Evolutionary conservation across 1,140 invertebrate genomes (phyloP).

Genomic region (Philotrypesis tridentata): DNA sequence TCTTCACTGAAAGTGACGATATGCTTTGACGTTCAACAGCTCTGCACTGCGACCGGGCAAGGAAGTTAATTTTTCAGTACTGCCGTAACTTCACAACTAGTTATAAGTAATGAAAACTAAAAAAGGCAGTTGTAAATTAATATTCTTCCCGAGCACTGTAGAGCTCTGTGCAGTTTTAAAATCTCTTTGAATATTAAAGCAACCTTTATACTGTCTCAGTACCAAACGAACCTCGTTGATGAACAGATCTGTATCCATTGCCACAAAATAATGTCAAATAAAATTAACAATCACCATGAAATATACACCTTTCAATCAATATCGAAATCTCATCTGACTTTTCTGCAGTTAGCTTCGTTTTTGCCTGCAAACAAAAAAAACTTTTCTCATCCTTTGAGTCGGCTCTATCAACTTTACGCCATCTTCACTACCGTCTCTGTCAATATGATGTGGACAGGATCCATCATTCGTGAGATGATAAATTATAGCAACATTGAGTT

Average conservation of each 20-base stretch:
- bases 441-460: neutral
- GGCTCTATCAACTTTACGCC: neutral
- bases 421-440: neutral
- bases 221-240: too few relatives aligned
- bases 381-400: neutral
- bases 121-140: too few relatives aligned
- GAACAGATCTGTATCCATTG: neutral
- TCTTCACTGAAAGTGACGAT: too few relatives aligned
- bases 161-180: neutral
- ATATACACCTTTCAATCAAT: neutral
- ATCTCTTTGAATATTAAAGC: too few relatives aligned
- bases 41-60: too few relatives aligned
- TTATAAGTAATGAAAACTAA: too few relatives aligned
- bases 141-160: too few relatives aligned
- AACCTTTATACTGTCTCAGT: too few relatives aligned
- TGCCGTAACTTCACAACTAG: too few relatives aligned
- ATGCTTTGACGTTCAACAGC: too few relatives aligned
- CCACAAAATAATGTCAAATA: neutral
- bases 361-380: neutral
- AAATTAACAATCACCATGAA: neutral
- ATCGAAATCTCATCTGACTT: neutral
- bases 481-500: neutral
- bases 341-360: neutral
- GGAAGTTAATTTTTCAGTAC: too few relatives aligned
- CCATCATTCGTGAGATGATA: neutral